A percentile compares a stretch with the other conserved stretches of the same genome.
phyloP scores from a whole-genome alignment of 2,113 vertebrate species.

The Eurypyga helias region DNA sequence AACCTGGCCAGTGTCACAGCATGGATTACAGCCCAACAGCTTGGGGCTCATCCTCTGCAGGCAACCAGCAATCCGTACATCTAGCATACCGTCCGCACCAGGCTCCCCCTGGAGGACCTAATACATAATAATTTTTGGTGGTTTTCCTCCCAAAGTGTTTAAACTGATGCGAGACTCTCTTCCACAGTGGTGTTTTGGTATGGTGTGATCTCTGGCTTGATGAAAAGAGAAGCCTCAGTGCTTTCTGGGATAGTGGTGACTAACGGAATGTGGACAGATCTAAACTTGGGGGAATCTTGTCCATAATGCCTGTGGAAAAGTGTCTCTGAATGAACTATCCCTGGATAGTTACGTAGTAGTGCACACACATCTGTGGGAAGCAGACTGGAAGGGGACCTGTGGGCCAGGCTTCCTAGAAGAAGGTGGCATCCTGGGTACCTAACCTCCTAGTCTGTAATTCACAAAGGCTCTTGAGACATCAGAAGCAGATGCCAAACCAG shows the following conservation, averaged over 20 bases:
- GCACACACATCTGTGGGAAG: neutral
- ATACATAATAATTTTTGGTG: neutral
- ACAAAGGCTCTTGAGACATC: neutral
- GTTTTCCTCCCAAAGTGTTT: neutral
- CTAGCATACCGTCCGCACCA: neutral
- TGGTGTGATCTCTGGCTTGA: neutral
- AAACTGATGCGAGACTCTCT: neutral
- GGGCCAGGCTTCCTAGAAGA: neutral
- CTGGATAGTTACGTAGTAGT: neutral
- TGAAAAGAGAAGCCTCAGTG: neutral
- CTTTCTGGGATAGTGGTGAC: neutral
- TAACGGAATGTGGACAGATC: neutral
- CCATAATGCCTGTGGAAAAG: neutral
- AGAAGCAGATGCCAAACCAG: neutral
- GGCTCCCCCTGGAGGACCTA: neutral
- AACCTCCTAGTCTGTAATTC: neutral
- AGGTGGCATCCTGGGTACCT: neutral
- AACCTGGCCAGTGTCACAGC: rapidly evolving
- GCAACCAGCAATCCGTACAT: neutral
- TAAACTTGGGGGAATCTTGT: neutral
- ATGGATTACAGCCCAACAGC: neutral
- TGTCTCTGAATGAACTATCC: neutral
- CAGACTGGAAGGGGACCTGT: neutral
- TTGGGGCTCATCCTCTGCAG: neutral
- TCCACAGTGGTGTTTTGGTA: neutral